These are phyloP conservation scores for Noctua janthe DNA, from an alignment of 2,888 invertebrate genomes.

Conservation along the genomic window DNA sequence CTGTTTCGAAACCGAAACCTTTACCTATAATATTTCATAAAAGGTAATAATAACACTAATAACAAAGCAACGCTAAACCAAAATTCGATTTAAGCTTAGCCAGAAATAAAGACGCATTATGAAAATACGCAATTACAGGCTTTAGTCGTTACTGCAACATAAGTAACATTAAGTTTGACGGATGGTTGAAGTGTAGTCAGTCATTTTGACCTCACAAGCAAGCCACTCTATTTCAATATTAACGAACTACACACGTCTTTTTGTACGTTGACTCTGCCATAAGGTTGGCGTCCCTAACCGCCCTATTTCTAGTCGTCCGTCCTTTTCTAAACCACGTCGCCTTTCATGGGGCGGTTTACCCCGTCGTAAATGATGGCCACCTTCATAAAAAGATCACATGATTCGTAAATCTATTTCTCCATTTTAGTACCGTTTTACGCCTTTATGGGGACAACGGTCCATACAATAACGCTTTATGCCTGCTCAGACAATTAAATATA, in stretches of 20 bases:
- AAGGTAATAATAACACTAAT: background rate
- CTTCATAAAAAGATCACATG: slow-evolving; percentile 74
- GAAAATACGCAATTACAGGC: slow-evolving; percentile 50
- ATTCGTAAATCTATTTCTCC: slow-evolving; percentile 69
- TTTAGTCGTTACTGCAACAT: slow-evolving; percentile 24
- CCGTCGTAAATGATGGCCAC: slow-evolving; percentile 72
- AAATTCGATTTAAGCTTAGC: background rate
- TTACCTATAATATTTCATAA: slow-evolving; percentile 8
- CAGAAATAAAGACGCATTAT: slow-evolving; percentile 16
- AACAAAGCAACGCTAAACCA: background rate
- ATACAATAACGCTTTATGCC: slow-evolving; percentile 57
- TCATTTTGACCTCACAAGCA: slow-evolving; percentile 43
- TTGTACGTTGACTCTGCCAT: slow-evolving; percentile 56
- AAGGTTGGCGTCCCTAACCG: slow-evolving; percentile 63
- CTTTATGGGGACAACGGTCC: slow-evolving; percentile 58
- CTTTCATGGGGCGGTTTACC: slow-evolving; percentile 69
- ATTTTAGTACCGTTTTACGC: slow-evolving; percentile 70
- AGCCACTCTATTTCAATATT: slow-evolving; percentile 59
- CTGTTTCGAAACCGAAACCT: background rate
- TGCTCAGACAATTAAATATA: slow-evolving; percentile 67
- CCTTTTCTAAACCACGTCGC: slow-evolving; percentile 67
- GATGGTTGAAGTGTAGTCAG: slow-evolving; percentile 36
- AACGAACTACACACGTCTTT: slow-evolving; percentile 57
- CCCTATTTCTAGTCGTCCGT: slow-evolving; percentile 68
- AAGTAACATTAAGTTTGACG: slow-evolving; percentile 32